A percentile compares a stretch with the other conserved stretches of the same genome.
Evolutionary conservation across 1,140 invertebrate genomes (phyloP).

Genomic region (Lineus longissimus): DNA sequence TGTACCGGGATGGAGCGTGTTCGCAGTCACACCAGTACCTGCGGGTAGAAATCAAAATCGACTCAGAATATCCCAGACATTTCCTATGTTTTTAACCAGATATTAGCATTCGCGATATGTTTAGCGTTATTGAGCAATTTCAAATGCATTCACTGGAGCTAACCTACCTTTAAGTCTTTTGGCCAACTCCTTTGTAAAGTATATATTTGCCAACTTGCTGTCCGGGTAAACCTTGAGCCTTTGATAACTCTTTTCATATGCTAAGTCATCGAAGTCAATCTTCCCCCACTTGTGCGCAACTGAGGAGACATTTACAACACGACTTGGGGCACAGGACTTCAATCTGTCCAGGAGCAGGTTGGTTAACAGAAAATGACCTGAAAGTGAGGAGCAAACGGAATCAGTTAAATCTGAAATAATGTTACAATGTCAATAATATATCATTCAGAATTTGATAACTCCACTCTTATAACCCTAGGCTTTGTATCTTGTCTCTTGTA

Average conservation of each 20-base stretch:
- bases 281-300: slow-evolving; percentile 14
- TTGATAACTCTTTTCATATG: slow-evolving; percentile 23
- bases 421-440: not conserved
- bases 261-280: slow-evolving; percentile 13
- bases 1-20: slow-evolving; percentile 82
- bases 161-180: slow-evolving; percentile 25
- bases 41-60: slow-evolving; percentile 15
- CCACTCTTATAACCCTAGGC: too few species aligned
- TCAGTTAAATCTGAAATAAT: not conserved
- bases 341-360: slow-evolving; percentile 37
- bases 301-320: slow-evolving; percentile 32
- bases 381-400: not conserved
- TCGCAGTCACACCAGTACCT: slow-evolving; percentile 68
- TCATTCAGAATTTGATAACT: not conserved
- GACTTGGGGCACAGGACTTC: slow-evolving; percentile 38
- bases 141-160: too few species aligned
- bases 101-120: too few species aligned
- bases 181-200: slow-evolving; percentile 66
- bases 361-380: slow-evolving; percentile 45
- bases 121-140: too few species aligned
- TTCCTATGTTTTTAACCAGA: too few species aligned
- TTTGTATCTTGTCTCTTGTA: too few species aligned
- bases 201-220: slow-evolving; percentile 71
- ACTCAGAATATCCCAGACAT: too few species aligned
- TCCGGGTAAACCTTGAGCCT: slow-evolving; percentile 56